These are phyloP conservation scores for Babyrousa celebensis DNA, from an alignment of 2,797 vertebrate genomes.

Conservation along the genomic window DNA sequence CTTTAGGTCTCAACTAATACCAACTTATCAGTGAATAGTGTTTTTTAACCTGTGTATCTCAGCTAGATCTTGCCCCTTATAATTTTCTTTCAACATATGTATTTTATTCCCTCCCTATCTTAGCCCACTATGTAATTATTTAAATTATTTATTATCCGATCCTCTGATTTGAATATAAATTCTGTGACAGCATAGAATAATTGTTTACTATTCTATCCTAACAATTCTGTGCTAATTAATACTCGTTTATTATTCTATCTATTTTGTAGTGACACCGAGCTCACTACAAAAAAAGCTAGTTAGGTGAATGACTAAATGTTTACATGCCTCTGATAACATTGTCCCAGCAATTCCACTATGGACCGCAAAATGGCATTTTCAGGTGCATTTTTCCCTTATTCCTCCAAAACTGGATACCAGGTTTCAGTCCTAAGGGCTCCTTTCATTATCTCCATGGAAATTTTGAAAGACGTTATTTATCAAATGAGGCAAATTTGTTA, in stretches of 20 bases:
- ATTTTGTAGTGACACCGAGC: no score
- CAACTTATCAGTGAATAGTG: background rate
- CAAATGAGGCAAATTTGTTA: background rate
- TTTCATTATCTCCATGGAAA: background rate
- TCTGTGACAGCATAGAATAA: background rate
- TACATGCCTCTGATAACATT: no score
- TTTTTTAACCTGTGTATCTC: background rate
- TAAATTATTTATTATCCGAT: background rate
- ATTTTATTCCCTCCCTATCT: background rate
- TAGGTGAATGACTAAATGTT: background rate
- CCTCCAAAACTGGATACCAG: background rate
- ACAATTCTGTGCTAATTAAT: background rate
- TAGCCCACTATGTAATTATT: background rate
- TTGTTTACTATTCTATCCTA: background rate
- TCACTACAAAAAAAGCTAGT: background rate
- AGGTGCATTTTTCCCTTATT: background rate
- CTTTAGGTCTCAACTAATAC: background rate
- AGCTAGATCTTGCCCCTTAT: background rate
- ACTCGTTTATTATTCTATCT: no score
- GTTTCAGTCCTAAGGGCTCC: background rate
- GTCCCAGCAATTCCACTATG: background rate
- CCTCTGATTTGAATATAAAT: constrained; percentile 13
- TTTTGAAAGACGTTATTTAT: background rate
- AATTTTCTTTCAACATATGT: background rate
- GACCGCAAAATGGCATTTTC: background rate